Percentiles rank a stretch among this genome's conserved stretches.
phyloP scores from a whole-genome alignment of 35 echinoderm and acorn worm species.

The Strongylocentrotus purpuratus region DNA sequence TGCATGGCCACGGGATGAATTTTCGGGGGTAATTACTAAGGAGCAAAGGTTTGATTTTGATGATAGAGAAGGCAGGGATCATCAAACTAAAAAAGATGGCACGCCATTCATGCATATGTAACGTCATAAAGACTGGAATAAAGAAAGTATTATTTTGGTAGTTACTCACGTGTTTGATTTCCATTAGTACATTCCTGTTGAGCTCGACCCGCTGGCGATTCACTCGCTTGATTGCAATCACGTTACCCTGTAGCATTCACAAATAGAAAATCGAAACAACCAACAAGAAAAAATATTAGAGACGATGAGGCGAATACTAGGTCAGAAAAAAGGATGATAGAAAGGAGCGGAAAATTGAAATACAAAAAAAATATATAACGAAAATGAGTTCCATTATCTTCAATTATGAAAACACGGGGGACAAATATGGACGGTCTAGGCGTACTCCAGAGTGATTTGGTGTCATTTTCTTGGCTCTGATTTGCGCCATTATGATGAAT shows the following conservation, averaged over 20 bases:
- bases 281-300: not conserved
- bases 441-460: not conserved
- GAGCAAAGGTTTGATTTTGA: not conserved
- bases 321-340: not conserved
- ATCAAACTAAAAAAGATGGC: not conserved
- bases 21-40: not conserved
- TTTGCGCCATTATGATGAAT: not conserved
- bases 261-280: conserved; percentile 13
- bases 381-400: not conserved
- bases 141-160: not conserved
- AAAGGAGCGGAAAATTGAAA: not conserved
- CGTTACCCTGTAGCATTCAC: conserved; percentile 75
- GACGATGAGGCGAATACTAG: not conserved
- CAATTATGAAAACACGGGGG: not conserved
- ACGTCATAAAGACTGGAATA: not conserved
- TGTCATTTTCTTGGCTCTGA: not conserved
- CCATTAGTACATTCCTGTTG: conserved; percentile 82
- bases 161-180: conserved; percentile 90
- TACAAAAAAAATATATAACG: not conserved
- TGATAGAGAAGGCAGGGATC: not conserved
- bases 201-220: conserved; percentile 86
- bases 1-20: not conserved
- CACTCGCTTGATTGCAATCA: conserved; percentile 94
- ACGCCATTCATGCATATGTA: not conserved
- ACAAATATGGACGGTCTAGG: not conserved